Conservation (phyloP, 2,797 vertebrate species). For the Pangasius krempfi region DNA sequence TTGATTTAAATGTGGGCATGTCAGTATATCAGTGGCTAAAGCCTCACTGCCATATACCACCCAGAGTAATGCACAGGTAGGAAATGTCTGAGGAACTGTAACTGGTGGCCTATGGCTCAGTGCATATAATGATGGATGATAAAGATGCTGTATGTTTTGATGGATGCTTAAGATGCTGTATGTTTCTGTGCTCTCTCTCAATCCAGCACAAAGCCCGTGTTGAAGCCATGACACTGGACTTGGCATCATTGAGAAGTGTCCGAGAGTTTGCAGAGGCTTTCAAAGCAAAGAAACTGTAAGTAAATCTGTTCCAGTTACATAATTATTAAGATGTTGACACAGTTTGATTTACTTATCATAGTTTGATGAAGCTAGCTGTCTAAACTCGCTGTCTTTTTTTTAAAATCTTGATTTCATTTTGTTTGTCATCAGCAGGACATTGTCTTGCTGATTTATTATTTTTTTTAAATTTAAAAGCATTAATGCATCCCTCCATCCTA, state of each 20-base stretch:
- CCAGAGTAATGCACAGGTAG: constrained; percentile 46
- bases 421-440: not conserved
- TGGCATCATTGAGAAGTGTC: constrained; percentile 88
- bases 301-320: constrained; percentile 54
- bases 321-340: too few relatives aligned
- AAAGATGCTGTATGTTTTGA: constrained; percentile 34
- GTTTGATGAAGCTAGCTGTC: not conserved
- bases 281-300: constrained; percentile 94
- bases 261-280: constrained; percentile 88
- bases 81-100: constrained; percentile 37
- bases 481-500: constrained; percentile 2
- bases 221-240: constrained; percentile 92
- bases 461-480: constrained; percentile 14
- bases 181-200: constrained; percentile 43
- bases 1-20: constrained; percentile 53
- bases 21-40: constrained; percentile 51
- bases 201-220: constrained; percentile 92
- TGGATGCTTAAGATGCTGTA: constrained; percentile 36
- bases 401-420: not conserved
- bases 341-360: not conserved
- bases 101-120: constrained; percentile 29
- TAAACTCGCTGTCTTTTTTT: not conserved
- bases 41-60: constrained; percentile 33
- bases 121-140: constrained; percentile 43
- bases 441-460: not conserved